phyloP scores from a whole-genome alignment of 2,888 invertebrate species.

The Plutella xylostella region DNA sequence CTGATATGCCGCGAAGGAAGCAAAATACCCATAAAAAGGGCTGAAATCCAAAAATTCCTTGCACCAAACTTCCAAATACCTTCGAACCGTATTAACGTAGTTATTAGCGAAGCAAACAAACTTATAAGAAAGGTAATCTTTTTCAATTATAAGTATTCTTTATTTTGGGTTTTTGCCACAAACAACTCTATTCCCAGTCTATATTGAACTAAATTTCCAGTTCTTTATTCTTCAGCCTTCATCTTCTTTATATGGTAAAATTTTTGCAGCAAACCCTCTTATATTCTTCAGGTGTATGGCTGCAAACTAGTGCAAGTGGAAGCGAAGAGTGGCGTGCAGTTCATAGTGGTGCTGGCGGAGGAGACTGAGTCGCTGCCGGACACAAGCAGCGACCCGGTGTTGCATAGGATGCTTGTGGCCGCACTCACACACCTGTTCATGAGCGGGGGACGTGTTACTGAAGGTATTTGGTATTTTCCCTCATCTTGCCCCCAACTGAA shows the following conservation, averaged over 20 bases:
- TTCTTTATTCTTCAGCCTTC: too few species aligned
- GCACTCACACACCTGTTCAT: conserved; percentile 65
- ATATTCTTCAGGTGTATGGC: conserved; percentile 55
- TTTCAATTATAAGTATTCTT: too few species aligned
- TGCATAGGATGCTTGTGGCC: conserved; percentile 47
- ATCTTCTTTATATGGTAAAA: too few species aligned
- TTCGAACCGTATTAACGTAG: conserved; percentile 27
- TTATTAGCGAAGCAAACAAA: conserved; percentile 38
- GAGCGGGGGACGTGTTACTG: conserved; percentile 54
- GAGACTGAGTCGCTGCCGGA: conserved; percentile 33
- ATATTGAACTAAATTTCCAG: too few species aligned
- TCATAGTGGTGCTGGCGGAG: conserved; percentile 38
- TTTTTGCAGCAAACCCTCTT: too few species aligned
- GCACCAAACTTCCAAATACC: conserved; percentile 29
- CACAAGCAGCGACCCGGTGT: conserved; percentile 25
- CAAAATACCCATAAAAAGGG: conserved; percentile 47
- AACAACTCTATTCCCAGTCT: too few species aligned
- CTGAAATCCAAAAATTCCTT: conserved; percentile 45
- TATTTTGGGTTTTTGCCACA: too few species aligned
- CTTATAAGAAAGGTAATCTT: conserved; percentile 33
- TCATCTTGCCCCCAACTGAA: too few species aligned
- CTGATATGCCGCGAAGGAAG: conserved; percentile 49
- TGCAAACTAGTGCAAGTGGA: conserved; percentile 54
- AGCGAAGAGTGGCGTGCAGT: conserved; percentile 30
- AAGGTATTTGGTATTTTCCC: too few species aligned